Percentiles rank a stretch among this genome's conserved stretches.
phyloP scores from a whole-genome alignment of 2,888 invertebrate genomes.

The Bugulina stolonifera region DNA sequence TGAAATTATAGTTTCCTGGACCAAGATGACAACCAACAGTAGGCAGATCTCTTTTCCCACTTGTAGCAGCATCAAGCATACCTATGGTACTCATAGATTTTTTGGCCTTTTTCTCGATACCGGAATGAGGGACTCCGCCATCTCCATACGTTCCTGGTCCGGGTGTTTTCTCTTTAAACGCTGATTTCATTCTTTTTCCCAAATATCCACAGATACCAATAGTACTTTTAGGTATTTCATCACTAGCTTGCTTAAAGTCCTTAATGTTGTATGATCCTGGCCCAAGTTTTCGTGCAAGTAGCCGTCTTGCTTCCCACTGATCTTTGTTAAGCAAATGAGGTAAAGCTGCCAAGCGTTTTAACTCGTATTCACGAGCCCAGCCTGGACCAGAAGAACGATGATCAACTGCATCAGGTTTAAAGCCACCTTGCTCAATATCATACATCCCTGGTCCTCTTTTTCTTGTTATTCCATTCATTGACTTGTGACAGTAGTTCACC shows the following conservation, averaged over 20 bases:
- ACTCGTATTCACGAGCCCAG: slow-evolving; percentile 48
- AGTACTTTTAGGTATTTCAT: slow-evolving; percentile 43
- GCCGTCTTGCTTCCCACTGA: slow-evolving; percentile 46
- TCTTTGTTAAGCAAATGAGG: slow-evolving; percentile 50
- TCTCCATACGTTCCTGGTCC: slow-evolving; percentile 51
- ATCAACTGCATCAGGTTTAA: slow-evolving; percentile 39
- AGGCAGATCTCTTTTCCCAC: slow-evolving; percentile 39
- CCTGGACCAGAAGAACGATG: slow-evolving; percentile 44
- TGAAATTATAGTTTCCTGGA: slow-evolving; percentile 47
- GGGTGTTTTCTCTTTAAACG: slow-evolving; percentile 38
- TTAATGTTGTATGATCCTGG: slow-evolving; percentile 51
- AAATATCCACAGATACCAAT: slow-evolving; percentile 38
- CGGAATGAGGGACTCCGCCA: slow-evolving; percentile 46
- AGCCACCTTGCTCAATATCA: slow-evolving; percentile 40
- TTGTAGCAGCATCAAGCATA: slow-evolving; percentile 44
- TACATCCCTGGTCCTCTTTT: slow-evolving; percentile 44
- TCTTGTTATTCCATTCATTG: neutral
- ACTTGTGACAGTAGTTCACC: slow-evolving; percentile 13
- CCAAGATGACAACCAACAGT: slow-evolving; percentile 45
- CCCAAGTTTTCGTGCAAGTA: slow-evolving; percentile 46
- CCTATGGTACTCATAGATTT: slow-evolving; percentile 43
- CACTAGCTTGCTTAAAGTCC: slow-evolving; percentile 41
- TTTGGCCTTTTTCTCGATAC: slow-evolving; percentile 41
- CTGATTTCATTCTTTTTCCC: slow-evolving; percentile 21
- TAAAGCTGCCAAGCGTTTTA: slow-evolving; percentile 44